A percentile compares a stretch with the other conserved stretches of the same genome.
Conservation (phyloP, 1,140 invertebrate species). For the Drosophila watanabei region DNA sequence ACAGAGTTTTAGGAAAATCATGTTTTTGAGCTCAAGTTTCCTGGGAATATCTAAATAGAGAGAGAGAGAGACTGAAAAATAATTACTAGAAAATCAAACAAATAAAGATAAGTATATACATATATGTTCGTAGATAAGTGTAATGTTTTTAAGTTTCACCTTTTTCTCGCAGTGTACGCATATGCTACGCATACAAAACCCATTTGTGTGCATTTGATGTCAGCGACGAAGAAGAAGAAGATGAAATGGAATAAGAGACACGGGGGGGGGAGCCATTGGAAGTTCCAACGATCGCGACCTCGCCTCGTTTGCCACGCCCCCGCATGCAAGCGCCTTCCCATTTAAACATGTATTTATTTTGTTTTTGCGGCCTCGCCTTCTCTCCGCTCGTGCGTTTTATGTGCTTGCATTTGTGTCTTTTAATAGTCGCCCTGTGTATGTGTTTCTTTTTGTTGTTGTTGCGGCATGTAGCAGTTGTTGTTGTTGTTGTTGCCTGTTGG, state of each 20-base stretch:
- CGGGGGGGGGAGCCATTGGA: neutral
- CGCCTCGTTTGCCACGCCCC: slow-evolving; percentile 31
- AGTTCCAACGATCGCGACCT: slow-evolving; percentile 18
- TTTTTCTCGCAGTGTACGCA: neutral
- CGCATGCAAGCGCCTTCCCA: slow-evolving; percentile 21
- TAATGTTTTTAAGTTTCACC: too few relatives aligned
- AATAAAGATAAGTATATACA: too few relatives aligned
- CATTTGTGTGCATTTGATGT: slow-evolving; percentile 1
- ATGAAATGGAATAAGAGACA: neutral
- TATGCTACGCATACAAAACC: neutral
- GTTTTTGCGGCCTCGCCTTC: slow-evolving; percentile 37
- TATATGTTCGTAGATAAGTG: neutral
- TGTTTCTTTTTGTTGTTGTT: slow-evolving; percentile 38
- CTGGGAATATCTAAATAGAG: neutral
- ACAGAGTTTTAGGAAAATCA: neutral
- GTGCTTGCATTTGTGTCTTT: slow-evolving; percentile 47
- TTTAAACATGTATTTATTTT: slow-evolving; percentile 1
- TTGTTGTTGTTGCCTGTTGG: slow-evolving; percentile 20
- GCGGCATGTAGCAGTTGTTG: slow-evolving; percentile 4
- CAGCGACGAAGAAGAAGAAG: neutral
- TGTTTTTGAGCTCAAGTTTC: neutral
- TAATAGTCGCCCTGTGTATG: slow-evolving; percentile 39
- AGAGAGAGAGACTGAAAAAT: neutral
- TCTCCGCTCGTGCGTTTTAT: slow-evolving; percentile 8
- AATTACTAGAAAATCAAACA: neutral